A percentile compares a stretch with the other conserved stretches of the same genome.
phyloP scores from a whole-genome alignment of 2,113 vertebrate genomes.

The Tyto alba region DNA sequence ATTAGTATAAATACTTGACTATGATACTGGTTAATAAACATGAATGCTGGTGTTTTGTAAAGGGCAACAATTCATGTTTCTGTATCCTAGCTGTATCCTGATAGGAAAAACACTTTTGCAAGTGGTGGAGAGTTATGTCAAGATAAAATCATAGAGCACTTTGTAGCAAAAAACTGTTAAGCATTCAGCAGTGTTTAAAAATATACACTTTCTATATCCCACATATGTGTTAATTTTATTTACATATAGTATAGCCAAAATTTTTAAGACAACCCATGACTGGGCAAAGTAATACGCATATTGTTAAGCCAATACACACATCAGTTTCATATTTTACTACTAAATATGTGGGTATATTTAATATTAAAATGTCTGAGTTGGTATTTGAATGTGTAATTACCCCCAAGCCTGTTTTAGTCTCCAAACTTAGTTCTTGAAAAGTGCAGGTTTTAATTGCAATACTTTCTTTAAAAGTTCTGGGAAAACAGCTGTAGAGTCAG shows the following conservation, averaged over 20 bases:
- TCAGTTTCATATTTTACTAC: background rate
- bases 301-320: background rate
- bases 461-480: slow-evolving; percentile 1
- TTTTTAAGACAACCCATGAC: background rate
- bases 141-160: background rate
- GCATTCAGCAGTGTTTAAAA: background rate
- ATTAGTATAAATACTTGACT: background rate
- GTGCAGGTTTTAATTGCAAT: background rate
- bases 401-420: background rate
- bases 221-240: background rate
- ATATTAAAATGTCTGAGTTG: background rate
- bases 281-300: background rate
- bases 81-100: background rate
- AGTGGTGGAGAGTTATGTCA: background rate
- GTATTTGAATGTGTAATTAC: background rate
- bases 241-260: background rate
- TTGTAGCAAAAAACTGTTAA: background rate
- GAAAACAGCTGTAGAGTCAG: background rate
- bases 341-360: background rate
- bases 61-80: background rate
- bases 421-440: background rate
- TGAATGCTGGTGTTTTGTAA: background rate
- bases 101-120: background rate
- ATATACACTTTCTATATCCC: background rate
- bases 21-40: background rate